Conservation (phyloP, 2,113 vertebrate genomes). For the Pteronura brasiliensis region DNA sequence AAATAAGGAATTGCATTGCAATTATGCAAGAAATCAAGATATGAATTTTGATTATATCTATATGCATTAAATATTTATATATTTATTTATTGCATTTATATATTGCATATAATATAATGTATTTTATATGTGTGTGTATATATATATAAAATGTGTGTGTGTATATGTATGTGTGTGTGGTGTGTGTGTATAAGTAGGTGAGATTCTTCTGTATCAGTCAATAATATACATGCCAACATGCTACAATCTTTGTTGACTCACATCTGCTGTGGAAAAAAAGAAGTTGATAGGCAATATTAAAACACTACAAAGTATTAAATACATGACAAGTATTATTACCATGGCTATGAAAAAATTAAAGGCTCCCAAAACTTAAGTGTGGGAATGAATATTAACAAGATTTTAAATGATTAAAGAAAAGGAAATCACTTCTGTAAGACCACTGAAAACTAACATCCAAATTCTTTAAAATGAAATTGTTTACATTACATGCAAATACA, state of each 20-base stretch:
- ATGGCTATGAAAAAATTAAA: neutral
- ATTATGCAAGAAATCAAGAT: neutral
- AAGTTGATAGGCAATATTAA: neutral
- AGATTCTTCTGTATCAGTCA: neutral
- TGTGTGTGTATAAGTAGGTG: neutral
- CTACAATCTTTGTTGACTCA: neutral
- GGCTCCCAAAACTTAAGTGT: neutral
- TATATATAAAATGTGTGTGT: no score
- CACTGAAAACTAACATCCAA: neutral
- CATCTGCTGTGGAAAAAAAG: neutral
- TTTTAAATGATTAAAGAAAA: neutral
- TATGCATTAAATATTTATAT: neutral
- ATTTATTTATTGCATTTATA: no score
- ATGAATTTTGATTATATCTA: neutral
- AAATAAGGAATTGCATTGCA: neutral
- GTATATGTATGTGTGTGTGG: no score
- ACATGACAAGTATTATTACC: neutral
- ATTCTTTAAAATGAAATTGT: neutral
- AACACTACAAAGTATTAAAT: neutral
- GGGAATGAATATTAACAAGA: neutral
- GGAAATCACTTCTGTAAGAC: neutral
- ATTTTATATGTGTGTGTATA: neutral
- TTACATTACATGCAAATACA: neutral
- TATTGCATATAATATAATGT: neutral
- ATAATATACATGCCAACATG: neutral